These are phyloP conservation scores for Tarsius wallacei DNA, from an alignment of 2,797 vertebrate genomes.

Conservation along the genomic window DNA sequence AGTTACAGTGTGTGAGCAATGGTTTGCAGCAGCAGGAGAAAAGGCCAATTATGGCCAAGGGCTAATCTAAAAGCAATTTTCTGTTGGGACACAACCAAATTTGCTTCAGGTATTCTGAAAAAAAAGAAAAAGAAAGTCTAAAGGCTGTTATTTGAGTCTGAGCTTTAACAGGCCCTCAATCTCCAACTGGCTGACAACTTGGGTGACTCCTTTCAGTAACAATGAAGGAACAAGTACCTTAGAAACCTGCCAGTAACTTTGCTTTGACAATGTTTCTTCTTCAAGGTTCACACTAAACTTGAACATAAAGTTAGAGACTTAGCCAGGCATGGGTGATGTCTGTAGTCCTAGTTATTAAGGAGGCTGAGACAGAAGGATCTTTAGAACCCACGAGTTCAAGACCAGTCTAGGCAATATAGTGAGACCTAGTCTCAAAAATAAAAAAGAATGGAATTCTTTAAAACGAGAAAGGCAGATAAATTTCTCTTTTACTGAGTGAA, in stretches of 20 bases:
- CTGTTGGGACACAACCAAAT: neutral
- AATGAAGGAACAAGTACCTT: neutral
- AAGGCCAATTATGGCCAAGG: neutral
- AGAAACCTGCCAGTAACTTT: neutral
- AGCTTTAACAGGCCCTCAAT: neutral
- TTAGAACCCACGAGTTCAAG: too few species aligned
- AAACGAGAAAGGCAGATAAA: too few species aligned
- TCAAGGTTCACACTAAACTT: neutral
- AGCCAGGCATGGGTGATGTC: too few species aligned
- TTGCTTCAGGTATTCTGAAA: neutral
- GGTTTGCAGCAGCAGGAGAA: neutral
- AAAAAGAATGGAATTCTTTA: too few species aligned
- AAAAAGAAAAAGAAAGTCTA: neutral
- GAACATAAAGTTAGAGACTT: neutral
- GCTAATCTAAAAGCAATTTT: slow-evolving; percentile 42
- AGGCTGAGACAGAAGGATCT: too few species aligned
- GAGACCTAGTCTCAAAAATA: too few species aligned
- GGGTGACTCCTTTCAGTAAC: neutral
- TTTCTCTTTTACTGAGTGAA: neutral
- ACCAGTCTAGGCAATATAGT: too few species aligned
- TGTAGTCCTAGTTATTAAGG: too few species aligned
- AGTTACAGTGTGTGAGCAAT: neutral
- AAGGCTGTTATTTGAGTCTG: neutral
- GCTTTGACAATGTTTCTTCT: neutral
- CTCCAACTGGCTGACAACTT: neutral